Percentiles rank a stretch among this genome's conserved stretches.
These are phyloP conservation scores for Eupleurogrammus muticus DNA, from an alignment of 2,797 vertebrate species.

Conservation along the genomic window DNA sequence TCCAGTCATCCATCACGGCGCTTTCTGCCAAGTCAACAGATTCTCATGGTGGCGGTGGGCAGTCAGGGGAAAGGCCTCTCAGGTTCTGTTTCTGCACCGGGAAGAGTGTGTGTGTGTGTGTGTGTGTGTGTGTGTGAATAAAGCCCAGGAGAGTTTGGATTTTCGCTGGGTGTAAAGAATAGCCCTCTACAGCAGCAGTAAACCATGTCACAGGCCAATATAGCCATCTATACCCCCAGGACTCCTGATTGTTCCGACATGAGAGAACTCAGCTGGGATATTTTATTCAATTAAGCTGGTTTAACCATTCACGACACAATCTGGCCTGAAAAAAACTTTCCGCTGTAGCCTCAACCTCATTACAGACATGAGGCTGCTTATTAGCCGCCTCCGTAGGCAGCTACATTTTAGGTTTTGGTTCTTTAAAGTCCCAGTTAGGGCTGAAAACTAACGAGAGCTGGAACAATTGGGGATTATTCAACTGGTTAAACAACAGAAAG, in stretches of 20 bases:
- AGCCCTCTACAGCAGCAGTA: conserved; percentile 51
- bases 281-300: conserved; percentile 27
- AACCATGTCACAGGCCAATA: conserved; percentile 58
- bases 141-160: conserved; percentile 20
- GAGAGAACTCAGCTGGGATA: conserved; percentile 29
- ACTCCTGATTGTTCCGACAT: conserved; percentile 37
- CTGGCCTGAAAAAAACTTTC: not conserved
- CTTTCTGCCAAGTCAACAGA: conserved; percentile 76
- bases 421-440: not conserved
- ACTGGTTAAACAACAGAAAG: too few species aligned
- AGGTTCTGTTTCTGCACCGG: conserved; percentile 55
- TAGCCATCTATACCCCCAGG: conserved; percentile 35
- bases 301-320: conserved; percentile 17
- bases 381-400: not conserved
- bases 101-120: conserved; percentile 19
- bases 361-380: not conserved
- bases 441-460: not conserved
- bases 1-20: conserved; percentile 65
- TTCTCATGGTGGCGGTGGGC: conserved; percentile 59
- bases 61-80: conserved; percentile 55
- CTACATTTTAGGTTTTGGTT: not conserved
- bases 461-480: too few species aligned
- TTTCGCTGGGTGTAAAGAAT: conserved; percentile 46
- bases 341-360: not conserved
- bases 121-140: conserved; percentile 20